Conservation (phyloP, 2,888 invertebrate species). For the Dione juno region DNA sequence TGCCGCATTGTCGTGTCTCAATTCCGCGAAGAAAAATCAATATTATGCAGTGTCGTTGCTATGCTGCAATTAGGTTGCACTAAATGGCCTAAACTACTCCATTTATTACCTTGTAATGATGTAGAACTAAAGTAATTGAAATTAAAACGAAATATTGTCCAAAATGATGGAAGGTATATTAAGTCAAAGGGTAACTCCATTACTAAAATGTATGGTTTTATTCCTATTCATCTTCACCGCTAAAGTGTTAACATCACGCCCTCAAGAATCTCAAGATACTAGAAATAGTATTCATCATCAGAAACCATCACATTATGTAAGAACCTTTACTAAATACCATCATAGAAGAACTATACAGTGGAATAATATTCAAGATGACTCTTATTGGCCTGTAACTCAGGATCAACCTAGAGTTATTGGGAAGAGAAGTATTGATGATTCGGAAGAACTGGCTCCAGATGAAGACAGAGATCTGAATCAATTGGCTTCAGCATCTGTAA, state of each 20-base stretch:
- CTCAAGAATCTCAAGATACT: constrained; percentile 68
- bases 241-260: constrained; percentile 74
- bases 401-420: constrained; percentile 59
- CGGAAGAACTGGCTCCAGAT: constrained; percentile 56
- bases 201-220: constrained; percentile 75
- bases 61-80: constrained; percentile 55
- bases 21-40: constrained; percentile 51
- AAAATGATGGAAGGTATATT: constrained; percentile 71
- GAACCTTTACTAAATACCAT: constrained; percentile 78
- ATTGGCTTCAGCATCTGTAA: constrained; percentile 54
- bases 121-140: constrained; percentile 24
- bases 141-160: constrained; percentile 25
- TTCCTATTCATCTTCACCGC: constrained; percentile 79
- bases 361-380: constrained; percentile 61
- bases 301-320: constrained; percentile 73
- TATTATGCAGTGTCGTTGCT: constrained; percentile 67
- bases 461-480: constrained; percentile 54
- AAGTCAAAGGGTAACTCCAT: constrained; percentile 69
- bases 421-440: constrained; percentile 66
- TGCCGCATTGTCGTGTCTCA: constrained; percentile 43
- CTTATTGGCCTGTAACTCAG: constrained; percentile 57
- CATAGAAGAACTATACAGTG: constrained; percentile 74
- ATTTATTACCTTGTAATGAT: constrained; percentile 39
- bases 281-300: constrained; percentile 68
- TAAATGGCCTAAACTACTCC: constrained; percentile 48